Percentiles rank a stretch among this genome's conserved stretches.
Conservation (phyloP, 1,140 invertebrate genomes). For the Danaus melanippus region DNA sequence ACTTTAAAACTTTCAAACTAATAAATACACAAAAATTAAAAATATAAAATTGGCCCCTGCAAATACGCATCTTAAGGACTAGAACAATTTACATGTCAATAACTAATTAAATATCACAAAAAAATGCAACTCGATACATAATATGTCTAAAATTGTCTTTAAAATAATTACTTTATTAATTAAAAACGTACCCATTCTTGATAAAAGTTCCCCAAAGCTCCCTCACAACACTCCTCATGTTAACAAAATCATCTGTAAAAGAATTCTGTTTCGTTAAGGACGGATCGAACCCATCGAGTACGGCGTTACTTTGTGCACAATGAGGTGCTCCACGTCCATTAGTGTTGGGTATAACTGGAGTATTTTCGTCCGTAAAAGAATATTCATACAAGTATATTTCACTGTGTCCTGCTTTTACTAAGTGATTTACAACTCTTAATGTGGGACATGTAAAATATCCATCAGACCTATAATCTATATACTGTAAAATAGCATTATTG, state of each 20-base stretch:
- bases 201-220: constrained; percentile 1
- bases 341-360: constrained; percentile 12
- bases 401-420: constrained; percentile 20
- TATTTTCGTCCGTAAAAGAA: constrained; percentile 14
- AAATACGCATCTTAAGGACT: too few relatives aligned
- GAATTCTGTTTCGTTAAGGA: not conserved
- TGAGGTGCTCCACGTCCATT: constrained; percentile 22
- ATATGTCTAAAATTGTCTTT: too few relatives aligned
- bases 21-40: too few relatives aligned
- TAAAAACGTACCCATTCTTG: not conserved
- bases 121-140: too few relatives aligned
- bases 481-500: constrained; percentile 27
- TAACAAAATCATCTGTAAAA: not conserved
- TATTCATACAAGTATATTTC: constrained; percentile 29
- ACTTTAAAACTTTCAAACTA: too few relatives aligned
- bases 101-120: too few relatives aligned
- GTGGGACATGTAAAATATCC: constrained; percentile 29
- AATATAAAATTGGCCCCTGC: too few relatives aligned
- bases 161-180: too few relatives aligned
- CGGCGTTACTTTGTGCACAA: constrained; percentile 17
- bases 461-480: constrained; percentile 39
- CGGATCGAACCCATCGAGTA: constrained; percentile 6
- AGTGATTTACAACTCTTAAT: constrained; percentile 25
- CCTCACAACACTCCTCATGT: not conserved
- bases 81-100: too few relatives aligned